Evolutionary conservation across 2,888 invertebrate genomes (phyloP), one percentile per base, ranked within the genome.

Genomic region (Tenthredo scrophulariae): DNA sequence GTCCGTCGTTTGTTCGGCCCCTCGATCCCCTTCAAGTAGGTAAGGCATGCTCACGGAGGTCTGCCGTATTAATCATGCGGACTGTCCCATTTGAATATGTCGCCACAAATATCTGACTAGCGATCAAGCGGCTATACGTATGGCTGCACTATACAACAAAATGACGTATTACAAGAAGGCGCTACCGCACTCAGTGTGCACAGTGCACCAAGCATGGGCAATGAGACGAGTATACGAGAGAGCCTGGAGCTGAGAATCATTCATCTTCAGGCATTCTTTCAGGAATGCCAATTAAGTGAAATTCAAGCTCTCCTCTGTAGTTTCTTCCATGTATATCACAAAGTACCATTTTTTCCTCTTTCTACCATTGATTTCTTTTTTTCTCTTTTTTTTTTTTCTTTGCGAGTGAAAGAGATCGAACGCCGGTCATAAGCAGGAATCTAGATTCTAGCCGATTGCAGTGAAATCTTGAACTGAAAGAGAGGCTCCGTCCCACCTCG

Each of bases 31-130:
- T 74, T 29, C 26, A 18, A 15, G n/a, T 26, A 67, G 29, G n/a
- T 26, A 67, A 46, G 83, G 40, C 65, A 83, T 83, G 40, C 40
- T 62, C 79, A 62, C 18, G 62, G 58, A 80, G 80, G 80, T 54
- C 37, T 15, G 80, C n/a, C 67, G 83, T 83, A 83, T 83, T 83
- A 83, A 83, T 83, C 83, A 83, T 83, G 83, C 70, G 33, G 70
- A 46, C 67, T 70, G 83, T 83, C 83, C 83, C 83, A 83, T 83
- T 83, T 83, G 83, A 83, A 83, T 83, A 83, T 83, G 67, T 80
- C 58, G 80, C 80, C 80, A 80, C 80, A 80, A 80, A 80, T 80
- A 80, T 80, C 80, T 83, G 83, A 83, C 65, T 33, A 67, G 67
- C 83, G 67, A 83, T 83, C 83, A 83, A 83, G 37, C 62, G 40